Evolutionary conservation across 2,797 vertebrate species (phyloP).

Genomic region (Corythornis leucogaster): DNA sequence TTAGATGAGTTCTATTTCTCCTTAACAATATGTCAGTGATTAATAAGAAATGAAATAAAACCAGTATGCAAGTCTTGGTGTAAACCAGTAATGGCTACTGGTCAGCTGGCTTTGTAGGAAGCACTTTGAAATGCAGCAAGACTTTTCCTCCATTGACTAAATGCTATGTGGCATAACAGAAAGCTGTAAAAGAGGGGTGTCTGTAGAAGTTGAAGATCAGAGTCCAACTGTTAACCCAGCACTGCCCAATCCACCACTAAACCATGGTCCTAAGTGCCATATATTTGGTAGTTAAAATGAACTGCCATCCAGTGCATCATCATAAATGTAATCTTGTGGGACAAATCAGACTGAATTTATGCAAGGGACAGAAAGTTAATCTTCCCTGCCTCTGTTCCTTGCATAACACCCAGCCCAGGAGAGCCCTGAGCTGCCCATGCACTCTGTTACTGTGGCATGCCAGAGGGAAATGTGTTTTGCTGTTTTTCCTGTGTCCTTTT

Average conservation of each 20-base stretch:
- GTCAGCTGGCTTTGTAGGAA: conserved; percentile 47
- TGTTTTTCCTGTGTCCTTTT: not conserved
- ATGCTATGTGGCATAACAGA: not conserved
- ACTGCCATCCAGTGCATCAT: not conserved
- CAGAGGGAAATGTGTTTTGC: not conserved
- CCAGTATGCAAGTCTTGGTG: conserved; percentile 27
- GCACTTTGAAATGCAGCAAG: conserved; percentile 51
- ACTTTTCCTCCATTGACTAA: conserved; percentile 55
- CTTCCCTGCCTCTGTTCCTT: not conserved
- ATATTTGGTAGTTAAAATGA: not conserved
- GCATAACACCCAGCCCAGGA: not conserved
- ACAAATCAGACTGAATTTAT: not conserved
- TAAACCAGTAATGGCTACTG: conserved; percentile 52
- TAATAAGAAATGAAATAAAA: conserved; percentile 53
- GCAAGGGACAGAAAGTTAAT: not conserved
- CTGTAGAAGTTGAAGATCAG: not conserved
- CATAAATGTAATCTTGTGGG: not conserved
- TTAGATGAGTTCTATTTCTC: conserved; percentile 16
- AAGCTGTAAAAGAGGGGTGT: conserved; percentile 8
- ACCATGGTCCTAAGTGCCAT: not conserved
- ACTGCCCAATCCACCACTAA: not conserved
- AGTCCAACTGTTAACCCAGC: not conserved
- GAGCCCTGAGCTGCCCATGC: not conserved
- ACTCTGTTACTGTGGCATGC: not conserved
- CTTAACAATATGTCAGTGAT: conserved; percentile 23